Conservation (phyloP, 2,113 vertebrate species). For the Ceratotherium simum region DNA sequence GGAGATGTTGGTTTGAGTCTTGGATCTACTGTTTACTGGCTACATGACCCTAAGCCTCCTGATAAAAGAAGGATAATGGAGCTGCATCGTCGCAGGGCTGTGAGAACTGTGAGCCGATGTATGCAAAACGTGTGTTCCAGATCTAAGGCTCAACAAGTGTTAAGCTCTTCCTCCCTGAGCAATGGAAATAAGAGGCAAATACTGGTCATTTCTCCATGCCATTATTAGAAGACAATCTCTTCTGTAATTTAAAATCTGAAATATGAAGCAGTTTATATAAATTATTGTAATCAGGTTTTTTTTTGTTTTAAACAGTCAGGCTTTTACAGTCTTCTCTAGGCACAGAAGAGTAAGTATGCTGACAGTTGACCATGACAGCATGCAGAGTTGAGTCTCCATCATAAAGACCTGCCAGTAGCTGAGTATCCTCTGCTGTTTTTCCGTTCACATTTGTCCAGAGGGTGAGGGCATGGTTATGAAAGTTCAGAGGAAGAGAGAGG, state of each 20-base stretch:
- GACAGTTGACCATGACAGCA: rapidly evolving
- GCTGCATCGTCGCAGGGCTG: rapidly evolving
- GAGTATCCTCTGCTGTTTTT: background rate
- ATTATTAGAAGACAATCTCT: background rate
- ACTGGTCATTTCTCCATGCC: background rate
- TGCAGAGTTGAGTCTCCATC: background rate
- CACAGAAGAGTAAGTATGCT: background rate
- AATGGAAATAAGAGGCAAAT: background rate
- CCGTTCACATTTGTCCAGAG: background rate
- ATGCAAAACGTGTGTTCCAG: background rate
- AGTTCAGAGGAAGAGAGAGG: background rate
- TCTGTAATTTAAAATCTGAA: background rate
- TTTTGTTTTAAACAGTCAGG: background rate
- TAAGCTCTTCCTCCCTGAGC: background rate
- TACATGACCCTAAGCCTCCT: background rate
- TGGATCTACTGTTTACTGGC: background rate
- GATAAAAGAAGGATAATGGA: background rate
- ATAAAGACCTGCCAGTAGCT: background rate
- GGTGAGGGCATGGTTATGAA: background rate
- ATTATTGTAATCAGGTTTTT: background rate
- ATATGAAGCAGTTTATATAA: background rate
- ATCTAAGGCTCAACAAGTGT: background rate
- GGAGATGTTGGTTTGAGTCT: background rate
- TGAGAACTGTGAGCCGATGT: background rate
- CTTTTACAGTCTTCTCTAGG: background rate